Conservation (phyloP, 2,113 vertebrate species). For the Oreochromis tanganicae region DNA sequence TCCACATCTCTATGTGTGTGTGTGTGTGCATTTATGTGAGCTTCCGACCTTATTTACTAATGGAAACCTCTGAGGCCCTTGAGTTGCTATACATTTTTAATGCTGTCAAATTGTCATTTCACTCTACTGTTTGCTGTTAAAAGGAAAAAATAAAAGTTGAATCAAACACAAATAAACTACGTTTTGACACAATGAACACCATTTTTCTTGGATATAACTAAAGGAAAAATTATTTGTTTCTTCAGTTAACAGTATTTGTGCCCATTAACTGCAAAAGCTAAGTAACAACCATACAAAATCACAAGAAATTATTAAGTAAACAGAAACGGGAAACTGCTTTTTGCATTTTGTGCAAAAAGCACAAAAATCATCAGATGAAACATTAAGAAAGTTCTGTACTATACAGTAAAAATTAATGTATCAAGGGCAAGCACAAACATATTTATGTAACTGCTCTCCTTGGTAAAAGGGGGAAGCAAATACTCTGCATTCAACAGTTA, state of each 20-base stretch:
- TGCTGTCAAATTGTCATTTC: slow-evolving; percentile 68
- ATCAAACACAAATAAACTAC: slow-evolving; percentile 40
- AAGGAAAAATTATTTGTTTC: not conserved
- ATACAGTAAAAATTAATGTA: not conserved
- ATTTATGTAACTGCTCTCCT: not conserved
- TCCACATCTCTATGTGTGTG: not conserved
- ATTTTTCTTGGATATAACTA: not conserved
- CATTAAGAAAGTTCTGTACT: not conserved
- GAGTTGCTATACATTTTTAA: slow-evolving; percentile 72
- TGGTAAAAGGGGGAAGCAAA: not conserved
- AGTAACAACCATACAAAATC: not conserved
- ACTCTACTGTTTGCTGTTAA: slow-evolving; percentile 53
- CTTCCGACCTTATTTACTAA: slow-evolving; percentile 74
- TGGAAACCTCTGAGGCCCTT: slow-evolving; percentile 64
- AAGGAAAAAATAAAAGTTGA: slow-evolving; percentile 2
- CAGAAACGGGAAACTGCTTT: not conserved
- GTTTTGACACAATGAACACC: slow-evolving; percentile 17
- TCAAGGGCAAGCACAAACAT: not conserved
- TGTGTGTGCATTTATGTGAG: slow-evolving; percentile 25
- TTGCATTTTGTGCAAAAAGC: not conserved
- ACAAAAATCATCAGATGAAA: not conserved
- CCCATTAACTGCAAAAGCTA: not conserved
- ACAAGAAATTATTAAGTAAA: not conserved
- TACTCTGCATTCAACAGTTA: not conserved
- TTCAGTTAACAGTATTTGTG: not conserved